Conservation (phyloP, 2,888 invertebrate species). For the Protodeltote pygarga region DNA sequence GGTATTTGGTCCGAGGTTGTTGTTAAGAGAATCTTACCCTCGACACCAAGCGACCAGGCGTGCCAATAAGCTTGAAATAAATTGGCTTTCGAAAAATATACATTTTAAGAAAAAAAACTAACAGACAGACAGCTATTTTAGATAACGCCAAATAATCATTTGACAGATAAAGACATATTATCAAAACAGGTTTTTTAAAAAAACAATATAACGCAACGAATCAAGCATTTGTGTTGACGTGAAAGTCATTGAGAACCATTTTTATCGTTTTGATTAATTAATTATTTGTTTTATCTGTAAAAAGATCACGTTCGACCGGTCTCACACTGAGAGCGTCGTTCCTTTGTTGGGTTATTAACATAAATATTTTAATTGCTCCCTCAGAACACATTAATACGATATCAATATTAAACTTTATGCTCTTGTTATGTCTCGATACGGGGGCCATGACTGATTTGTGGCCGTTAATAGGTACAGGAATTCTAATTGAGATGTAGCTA, state of each 20-base stretch:
- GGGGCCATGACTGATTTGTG: slow-evolving; percentile 54
- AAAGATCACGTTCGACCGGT: slow-evolving; percentile 69
- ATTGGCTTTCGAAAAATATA: too few relatives aligned
- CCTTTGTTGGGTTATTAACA: slow-evolving; percentile 68
- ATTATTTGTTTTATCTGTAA: slow-evolving; percentile 60
- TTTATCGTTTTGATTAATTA: slow-evolving; percentile 77
- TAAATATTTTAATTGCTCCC: slow-evolving; percentile 80
- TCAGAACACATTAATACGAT: slow-evolving; percentile 42
- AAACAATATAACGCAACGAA: slow-evolving; percentile 30
- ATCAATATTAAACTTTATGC: slow-evolving; percentile 56
- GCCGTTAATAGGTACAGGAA: slow-evolving; percentile 55
- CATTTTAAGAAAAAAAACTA: too few relatives aligned
- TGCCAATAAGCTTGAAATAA: too few relatives aligned
- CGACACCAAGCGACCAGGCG: too few relatives aligned
- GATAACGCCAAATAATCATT: slow-evolving; percentile 7
- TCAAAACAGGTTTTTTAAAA: slow-evolving; percentile 17
- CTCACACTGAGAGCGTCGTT: slow-evolving; percentile 56
- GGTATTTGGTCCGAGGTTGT: too few relatives aligned
- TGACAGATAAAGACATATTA: slow-evolving; percentile 26
- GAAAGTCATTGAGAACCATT: slow-evolving; percentile 62
- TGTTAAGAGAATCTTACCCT: too few relatives aligned
- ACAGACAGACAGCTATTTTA: too few relatives aligned
- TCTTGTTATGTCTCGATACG: slow-evolving; percentile 55
- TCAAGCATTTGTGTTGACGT: slow-evolving; percentile 45
- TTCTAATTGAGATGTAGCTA: slow-evolving; percentile 46